These are phyloP conservation scores for Atrichornis clamosus DNA, from an alignment of 2,113 vertebrate genomes.

Conservation along the genomic window DNA sequence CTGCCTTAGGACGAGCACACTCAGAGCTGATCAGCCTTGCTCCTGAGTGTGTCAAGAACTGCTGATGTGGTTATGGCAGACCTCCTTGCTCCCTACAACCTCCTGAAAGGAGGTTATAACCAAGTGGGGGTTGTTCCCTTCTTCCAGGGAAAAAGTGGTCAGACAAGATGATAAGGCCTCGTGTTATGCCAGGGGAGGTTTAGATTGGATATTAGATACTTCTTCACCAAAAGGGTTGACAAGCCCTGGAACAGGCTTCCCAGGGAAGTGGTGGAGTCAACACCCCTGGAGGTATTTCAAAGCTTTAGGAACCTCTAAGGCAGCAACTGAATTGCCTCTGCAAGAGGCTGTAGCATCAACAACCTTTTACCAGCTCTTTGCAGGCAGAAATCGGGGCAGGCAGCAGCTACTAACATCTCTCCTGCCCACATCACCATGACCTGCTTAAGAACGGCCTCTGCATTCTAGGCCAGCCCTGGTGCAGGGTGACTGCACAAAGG, in stretches of 20 bases:
- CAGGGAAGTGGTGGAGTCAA: background rate
- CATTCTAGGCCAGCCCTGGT: background rate
- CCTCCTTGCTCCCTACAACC: too few relatives aligned
- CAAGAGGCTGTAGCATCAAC: background rate
- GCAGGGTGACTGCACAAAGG: background rate
- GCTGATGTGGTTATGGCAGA: background rate
- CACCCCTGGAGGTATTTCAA: background rate
- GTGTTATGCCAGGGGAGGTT: background rate
- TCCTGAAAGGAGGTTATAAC: background rate
- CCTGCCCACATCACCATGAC: background rate
- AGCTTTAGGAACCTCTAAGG: background rate
- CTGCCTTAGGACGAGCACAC: fast-evolving
- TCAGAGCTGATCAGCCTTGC: background rate
- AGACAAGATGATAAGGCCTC: background rate
- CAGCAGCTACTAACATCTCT: background rate
- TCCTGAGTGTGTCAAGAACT: fast-evolving
- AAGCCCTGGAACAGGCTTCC: background rate
- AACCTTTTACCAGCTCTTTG: background rate
- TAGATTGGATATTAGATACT: background rate
- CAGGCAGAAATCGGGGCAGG: background rate
- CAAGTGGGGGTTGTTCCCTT: background rate
- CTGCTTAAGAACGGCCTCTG: background rate
- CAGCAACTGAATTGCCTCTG: background rate
- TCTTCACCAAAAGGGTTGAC: background rate
- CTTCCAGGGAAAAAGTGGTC: background rate